Evolutionary conservation across 1,140 invertebrate species (phyloP).

Genomic region (Trichonephila inaurata): DNA sequence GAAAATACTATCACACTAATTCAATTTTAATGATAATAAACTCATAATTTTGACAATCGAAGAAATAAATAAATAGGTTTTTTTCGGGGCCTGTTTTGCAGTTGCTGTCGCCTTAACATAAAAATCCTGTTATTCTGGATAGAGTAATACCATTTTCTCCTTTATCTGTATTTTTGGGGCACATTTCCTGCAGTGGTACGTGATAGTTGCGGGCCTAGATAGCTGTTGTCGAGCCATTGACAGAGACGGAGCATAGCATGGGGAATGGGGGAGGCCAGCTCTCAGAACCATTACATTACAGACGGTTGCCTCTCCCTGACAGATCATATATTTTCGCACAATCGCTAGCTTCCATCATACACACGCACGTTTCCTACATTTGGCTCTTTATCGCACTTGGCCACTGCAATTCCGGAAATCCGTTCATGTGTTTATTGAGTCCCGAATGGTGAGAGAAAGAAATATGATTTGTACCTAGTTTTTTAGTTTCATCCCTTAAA

Average conservation of each 20-base stretch:
- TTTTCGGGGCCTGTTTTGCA: not conserved
- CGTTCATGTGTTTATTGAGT: too few species aligned
- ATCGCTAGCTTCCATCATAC: constrained; percentile 76
- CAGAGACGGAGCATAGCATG: constrained; percentile 62
- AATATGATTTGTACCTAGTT: too few species aligned
- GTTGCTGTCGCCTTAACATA: not conserved
- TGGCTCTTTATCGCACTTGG: constrained; percentile 31
- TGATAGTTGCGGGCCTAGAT: constrained; percentile 55
- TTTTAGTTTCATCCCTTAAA: too few species aligned
- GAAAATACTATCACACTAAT: not conserved
- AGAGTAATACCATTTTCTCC: constrained; percentile 22
- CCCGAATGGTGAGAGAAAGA: too few species aligned
- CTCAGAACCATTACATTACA: constrained; percentile 77
- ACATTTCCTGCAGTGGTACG: constrained; percentile 29
- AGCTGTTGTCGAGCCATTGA: constrained; percentile 72
- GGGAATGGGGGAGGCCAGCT: constrained; percentile 49
- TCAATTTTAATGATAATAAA: not conserved
- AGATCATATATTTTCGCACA: constrained; percentile 77
- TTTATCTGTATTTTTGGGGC: constrained; percentile 56
- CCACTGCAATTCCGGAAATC: too few species aligned
- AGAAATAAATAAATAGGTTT: not conserved
- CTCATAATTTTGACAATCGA: not conserved
- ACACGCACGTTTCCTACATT: not conserved
- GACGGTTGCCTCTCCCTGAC: constrained; percentile 75
- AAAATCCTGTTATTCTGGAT: not conserved